Percentiles rank a stretch among this genome's conserved stretches.
These are phyloP conservation scores for Campoplex capitator DNA, from an alignment of 2,888 invertebrate genomes.

Conservation along the genomic window DNA sequence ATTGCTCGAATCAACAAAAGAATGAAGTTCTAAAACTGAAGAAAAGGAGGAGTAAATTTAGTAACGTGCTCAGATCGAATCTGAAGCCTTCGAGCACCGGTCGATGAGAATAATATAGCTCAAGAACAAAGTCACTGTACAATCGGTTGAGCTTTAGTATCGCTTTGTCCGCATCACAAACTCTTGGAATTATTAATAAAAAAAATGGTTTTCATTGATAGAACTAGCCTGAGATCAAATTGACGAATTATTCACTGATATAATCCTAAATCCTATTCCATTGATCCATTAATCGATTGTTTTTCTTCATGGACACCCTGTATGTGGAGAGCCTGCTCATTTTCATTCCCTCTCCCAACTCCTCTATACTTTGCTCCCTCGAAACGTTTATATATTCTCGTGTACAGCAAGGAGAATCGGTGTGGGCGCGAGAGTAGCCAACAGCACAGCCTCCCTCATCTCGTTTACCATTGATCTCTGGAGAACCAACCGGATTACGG, in stretches of 20 bases:
- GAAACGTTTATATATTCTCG: conserved; percentile 63
- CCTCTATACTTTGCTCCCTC: conserved; percentile 60
- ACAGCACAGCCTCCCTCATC: conserved; percentile 64
- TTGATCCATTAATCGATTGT: background rate
- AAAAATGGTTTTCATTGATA: no score
- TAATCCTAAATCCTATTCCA: background rate
- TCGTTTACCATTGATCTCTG: conserved; percentile 62
- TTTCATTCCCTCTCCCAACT: conserved; percentile 53
- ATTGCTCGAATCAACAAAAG: background rate
- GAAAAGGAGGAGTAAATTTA: no score
- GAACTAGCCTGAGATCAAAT: no score
- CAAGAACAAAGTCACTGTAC: background rate
- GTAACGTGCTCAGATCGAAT: no score
- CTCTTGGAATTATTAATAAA: no score
- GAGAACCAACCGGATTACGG: conserved; percentile 68
- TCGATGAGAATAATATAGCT: background rate
- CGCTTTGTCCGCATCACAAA: no score
- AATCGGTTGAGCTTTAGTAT: background rate
- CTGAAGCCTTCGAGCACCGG: background rate
- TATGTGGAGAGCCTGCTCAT: conserved; percentile 58
- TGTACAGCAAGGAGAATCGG: conserved; percentile 45
- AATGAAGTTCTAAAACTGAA: no score
- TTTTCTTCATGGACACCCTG: conserved; percentile 46
- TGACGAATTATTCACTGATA: background rate
- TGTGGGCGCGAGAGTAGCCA: conserved; percentile 57